Conservation (phyloP, 2,113 vertebrate species). For the Tringa solitaria region DNA sequence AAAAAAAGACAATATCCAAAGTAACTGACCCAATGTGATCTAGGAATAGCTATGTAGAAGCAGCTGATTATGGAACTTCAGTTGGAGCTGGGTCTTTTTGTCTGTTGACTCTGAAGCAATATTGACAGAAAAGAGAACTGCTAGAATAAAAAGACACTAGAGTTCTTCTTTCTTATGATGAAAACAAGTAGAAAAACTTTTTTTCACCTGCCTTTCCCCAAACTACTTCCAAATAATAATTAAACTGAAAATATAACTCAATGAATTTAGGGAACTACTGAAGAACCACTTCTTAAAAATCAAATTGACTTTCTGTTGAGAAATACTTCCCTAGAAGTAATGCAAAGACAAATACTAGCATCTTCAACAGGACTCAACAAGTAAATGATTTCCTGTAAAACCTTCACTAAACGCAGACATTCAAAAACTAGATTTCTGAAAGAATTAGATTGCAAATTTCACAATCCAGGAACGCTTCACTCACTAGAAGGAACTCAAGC, state of each 20-base stretch:
- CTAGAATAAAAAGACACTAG: background rate
- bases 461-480: background rate
- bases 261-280: background rate
- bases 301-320: background rate
- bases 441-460: background rate
- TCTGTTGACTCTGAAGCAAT: background rate
- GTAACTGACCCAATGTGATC: background rate
- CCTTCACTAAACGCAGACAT: background rate
- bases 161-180: background rate
- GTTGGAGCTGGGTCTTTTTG: background rate
- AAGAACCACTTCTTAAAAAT: background rate
- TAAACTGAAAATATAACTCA: background rate
- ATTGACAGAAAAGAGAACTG: background rate
- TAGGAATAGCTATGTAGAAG: background rate
- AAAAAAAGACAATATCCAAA: background rate
- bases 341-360: background rate
- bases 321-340: background rate
- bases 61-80: background rate
- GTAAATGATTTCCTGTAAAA: background rate
- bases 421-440: background rate
- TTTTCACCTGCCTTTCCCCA: background rate
- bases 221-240: background rate
- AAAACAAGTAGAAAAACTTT: background rate
- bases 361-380: background rate
- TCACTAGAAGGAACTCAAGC: background rate